Conservation (phyloP, 2,113 vertebrate genomes). For the Melanostigma gelatinosum region DNA sequence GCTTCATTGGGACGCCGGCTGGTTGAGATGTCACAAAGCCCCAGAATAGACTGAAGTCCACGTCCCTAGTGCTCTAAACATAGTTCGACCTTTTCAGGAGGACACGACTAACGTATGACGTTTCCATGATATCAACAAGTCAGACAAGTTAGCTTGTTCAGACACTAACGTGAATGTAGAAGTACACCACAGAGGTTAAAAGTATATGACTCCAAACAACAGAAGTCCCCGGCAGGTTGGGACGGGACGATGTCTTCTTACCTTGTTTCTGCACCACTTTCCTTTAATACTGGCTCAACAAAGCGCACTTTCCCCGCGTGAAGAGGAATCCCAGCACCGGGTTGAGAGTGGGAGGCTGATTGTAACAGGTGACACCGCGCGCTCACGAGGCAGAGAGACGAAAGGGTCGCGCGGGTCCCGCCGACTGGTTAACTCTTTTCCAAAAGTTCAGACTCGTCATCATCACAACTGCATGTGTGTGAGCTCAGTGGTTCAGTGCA, state of each 20-base stretch:
- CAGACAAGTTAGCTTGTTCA: background rate
- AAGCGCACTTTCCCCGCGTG: background rate
- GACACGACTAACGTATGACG: background rate
- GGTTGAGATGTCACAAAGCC: conserved; percentile 22
- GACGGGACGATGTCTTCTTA: conserved; percentile 21
- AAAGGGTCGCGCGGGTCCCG: conserved; percentile 22
- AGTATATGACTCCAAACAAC: background rate
- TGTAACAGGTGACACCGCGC: conserved; percentile 72
- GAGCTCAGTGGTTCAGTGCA: background rate
- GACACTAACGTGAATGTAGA: background rate
- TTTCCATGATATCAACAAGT: background rate
- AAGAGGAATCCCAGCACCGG: background rate
- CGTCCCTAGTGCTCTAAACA: conserved; percentile 50
- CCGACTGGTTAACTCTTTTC: conserved; percentile 19
- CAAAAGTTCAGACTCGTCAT: background rate
- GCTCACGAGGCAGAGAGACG: conserved; percentile 1
- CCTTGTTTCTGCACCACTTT: conserved; percentile 8
- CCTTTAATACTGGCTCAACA: background rate
- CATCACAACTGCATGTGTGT: background rate
- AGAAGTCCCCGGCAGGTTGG: no score
- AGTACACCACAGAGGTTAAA: background rate
- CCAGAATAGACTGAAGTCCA: conserved; percentile 49
- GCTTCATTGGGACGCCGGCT: no score
- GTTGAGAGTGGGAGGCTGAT: background rate
- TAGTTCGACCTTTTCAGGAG: conserved; percentile 52